Evolutionary conservation across 2,797 vertebrate species (phyloP), one percentile per base, ranked within the genome.

Genomic region (Anguilla obscura): DNA sequence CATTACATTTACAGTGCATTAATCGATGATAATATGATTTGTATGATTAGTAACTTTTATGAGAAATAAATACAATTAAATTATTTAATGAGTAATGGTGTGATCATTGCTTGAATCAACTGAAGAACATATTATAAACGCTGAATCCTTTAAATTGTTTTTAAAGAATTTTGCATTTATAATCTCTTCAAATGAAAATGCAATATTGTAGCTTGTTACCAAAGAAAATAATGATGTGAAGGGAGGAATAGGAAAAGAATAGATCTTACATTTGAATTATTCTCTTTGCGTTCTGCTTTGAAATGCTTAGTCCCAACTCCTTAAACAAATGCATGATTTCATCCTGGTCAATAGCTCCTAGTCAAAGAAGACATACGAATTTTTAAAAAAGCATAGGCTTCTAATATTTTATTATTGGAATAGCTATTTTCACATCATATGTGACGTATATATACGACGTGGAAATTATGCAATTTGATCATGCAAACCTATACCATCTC

Each of bases 251-350:
- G 45, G 4, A 82, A 24, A 82, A 48, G 18, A 40, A 87, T 12
- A 84, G 85, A 86, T 92, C 96, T 96, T 96, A 96, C 95, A 96
- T 96, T 94, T 96, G 94, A 92, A 96, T 96, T 9, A 96, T 95
- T 94, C 92, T 93, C 93, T 95, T 94, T 93, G 96, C 96, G 93
- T 94, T 95, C 87, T 91, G 85, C 92, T 94, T 95, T 93, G 96
- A 94, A 90, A 96, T 94, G 92, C 92, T 92, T 92, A 96, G 91
- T 94, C 96, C 95, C 94, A 96, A 91, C 90, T 96, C 95, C 94
- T 95, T 95, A 94, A 96, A 96, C 93, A 96, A 94, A 94, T 92
- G 89, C 87, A 95, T 93, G 93, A 96, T 93, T 92, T 96, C 96
- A 27, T 96, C 95, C 92, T 95, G 95, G 93, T 95, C 95, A 95